Conservation (phyloP, 2,888 invertebrate genomes). For the Enchytraeus crypticus region DNA sequence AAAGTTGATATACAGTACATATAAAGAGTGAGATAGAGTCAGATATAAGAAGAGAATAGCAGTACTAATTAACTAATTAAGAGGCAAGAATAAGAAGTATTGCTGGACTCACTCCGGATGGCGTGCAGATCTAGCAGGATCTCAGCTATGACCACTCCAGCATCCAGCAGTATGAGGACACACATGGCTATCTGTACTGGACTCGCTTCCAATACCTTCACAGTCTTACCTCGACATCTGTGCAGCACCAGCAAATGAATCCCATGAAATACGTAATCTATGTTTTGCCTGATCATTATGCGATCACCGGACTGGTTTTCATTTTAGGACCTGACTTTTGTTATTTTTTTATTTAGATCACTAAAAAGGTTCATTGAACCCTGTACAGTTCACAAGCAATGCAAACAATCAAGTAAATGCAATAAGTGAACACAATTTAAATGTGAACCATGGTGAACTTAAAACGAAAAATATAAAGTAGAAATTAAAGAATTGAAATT, state of each 20-base stretch:
- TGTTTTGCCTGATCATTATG: too few species aligned
- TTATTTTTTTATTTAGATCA: too few species aligned
- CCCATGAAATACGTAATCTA: too few species aligned
- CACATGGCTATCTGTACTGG: slow-evolving; percentile 27
- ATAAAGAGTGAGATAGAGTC: neutral
- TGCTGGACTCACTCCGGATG: slow-evolving; percentile 19
- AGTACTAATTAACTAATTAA: neutral
- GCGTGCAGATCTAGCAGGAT: slow-evolving; percentile 28
- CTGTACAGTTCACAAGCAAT: too few species aligned
- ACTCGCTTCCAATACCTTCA: slow-evolving; percentile 24
- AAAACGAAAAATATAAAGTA: too few species aligned
- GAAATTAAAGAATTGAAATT: too few species aligned
- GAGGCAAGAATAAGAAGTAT: neutral
- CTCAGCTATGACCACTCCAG: slow-evolving; percentile 26
- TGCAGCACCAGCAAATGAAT: neutral
- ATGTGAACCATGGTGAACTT: too few species aligned
- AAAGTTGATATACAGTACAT: neutral
- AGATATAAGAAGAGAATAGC: neutral
- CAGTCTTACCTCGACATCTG: slow-evolving; percentile 27
- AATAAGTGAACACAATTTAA: too few species aligned
- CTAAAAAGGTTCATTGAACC: too few species aligned
- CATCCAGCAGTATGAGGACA: slow-evolving; percentile 26
- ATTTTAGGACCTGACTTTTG: too few species aligned
- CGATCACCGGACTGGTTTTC: too few species aligned
- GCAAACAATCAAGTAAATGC: too few species aligned